Evolutionary conservation across 2,113 vertebrate species (phyloP), one percentile per base, ranked within the genome.

Genomic region (Myocastor coypus): DNA sequence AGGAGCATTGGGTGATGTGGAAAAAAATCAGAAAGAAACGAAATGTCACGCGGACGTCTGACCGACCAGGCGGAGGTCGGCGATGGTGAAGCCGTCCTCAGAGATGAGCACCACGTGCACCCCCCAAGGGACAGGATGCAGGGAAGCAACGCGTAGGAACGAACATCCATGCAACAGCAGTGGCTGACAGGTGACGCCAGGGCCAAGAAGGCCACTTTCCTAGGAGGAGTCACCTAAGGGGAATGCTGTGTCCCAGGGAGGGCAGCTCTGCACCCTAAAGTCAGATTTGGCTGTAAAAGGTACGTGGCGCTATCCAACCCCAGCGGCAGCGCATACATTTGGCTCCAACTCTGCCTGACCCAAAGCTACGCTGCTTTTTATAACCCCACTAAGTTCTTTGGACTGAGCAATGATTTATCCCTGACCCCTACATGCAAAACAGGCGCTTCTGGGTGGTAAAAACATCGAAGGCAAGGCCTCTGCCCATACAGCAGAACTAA

Each of bases 361-460:
- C 16, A 63, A 85, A n/a, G 34, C 26, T 55, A 69, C 42, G 22
- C 68, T 78, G 68, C 61, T 61, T 82, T 66, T 63, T 55, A 37
- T 22, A 89, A 85, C 30, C 32, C 11, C 8, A 77, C 26, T 40
- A 55, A 89, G 71, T 83, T 78, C 83, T 46, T 80, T 52, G 61
- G 17, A 83, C 42, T 50, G 46, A 84, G 30, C 42, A 83, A 73
- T 32, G 42, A 61, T 57, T 86, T 20, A 61, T 26, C 28, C 20
- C 32, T 73, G 91, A 77, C 85, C 24, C 64, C 12, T 32, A 46
- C 34, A 73, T 42, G 26, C 71, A 90, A 93, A 95, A 69, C 30
- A 94, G 73, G 50, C 66, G 52, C 63, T 94, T 91, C 89, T 63
- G 83, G 64, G 59, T 63, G 30, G 92, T 85, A 95, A 93, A 87